These are phyloP conservation scores for Apodemia duryi DNA, from an alignment of 2,888 invertebrate genomes.

Conservation along the genomic window DNA sequence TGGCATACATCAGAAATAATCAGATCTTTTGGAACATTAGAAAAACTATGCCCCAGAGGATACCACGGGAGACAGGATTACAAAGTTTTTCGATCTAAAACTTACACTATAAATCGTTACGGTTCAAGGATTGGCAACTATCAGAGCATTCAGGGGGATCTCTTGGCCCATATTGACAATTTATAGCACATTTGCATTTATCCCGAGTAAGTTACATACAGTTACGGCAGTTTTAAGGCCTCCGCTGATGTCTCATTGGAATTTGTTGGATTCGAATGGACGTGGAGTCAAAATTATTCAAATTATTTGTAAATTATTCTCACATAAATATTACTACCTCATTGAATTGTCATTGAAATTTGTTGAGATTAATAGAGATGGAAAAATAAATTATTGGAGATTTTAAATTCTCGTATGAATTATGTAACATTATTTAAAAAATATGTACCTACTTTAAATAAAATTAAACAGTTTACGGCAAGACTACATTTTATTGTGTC, in stretches of 20 bases:
- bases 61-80: conserved; percentile 49
- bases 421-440: too few relatives aligned
- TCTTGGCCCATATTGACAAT: conserved; percentile 58
- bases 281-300: neutral
- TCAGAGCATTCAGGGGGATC: conserved; percentile 35
- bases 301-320: neutral
- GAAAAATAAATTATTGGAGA: too few relatives aligned
- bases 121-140: conserved; percentile 36
- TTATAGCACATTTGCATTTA: conserved; percentile 71
- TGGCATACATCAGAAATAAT: conserved; percentile 28
- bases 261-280: neutral
- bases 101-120: conserved; percentile 71
- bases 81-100: conserved; percentile 75
- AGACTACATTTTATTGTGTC: too few relatives aligned
- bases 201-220: conserved; percentile 33
- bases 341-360: too few relatives aligned
- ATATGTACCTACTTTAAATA: too few relatives aligned
- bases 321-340: too few relatives aligned
- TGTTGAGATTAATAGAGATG: too few relatives aligned
- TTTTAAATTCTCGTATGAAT: too few relatives aligned
- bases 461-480: too few relatives aligned
- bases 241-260: conserved; percentile 17
- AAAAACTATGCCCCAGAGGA: conserved; percentile 35
- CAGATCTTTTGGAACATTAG: conserved; percentile 33
- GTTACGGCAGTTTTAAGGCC: conserved; percentile 15